These are phyloP conservation scores for Cetonia aurata DNA, from an alignment of 2,888 invertebrate species.

Conservation along the genomic window DNA sequence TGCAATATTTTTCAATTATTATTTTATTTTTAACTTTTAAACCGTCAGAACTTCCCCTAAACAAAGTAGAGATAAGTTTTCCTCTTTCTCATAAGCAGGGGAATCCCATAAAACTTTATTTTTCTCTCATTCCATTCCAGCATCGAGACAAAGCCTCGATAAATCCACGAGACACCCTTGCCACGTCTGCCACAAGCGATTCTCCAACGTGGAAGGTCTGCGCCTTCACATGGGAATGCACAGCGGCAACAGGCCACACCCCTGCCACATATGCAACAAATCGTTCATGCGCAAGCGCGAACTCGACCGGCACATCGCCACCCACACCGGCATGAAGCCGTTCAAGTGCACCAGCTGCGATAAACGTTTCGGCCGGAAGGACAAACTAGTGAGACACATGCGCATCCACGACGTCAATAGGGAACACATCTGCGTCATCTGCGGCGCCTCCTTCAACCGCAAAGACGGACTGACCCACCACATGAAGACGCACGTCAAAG, in stretches of 20 bases:
- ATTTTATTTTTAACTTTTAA: no score
- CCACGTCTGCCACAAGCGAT: slow-evolving; percentile 59
- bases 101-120: not conserved
- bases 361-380: slow-evolving; percentile 77
- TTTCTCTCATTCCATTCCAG: slow-evolving; percentile 32
- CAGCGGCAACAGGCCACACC: slow-evolving; percentile 70
- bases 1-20: no score
- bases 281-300: slow-evolving; percentile 78
- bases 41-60: no score
- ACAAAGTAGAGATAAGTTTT: no score
- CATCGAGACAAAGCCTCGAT: slow-evolving; percentile 42
- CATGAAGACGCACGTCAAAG: slow-evolving; percentile 69
- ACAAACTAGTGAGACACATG: slow-evolving; percentile 77
- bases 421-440: slow-evolving; percentile 71
- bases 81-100: not conserved
- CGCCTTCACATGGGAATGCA: slow-evolving; percentile 69
- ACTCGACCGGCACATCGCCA: slow-evolving; percentile 75
- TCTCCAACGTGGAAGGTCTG: slow-evolving; percentile 56
- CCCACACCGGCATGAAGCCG: slow-evolving; percentile 77
- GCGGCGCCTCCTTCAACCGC: slow-evolving; percentile 72
- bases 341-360: slow-evolving; percentile 78
- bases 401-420: slow-evolving; percentile 72
- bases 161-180: slow-evolving; percentile 56
- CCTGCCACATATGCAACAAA: slow-evolving; percentile 77
- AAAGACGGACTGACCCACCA: slow-evolving; percentile 73